Conservation (phyloP, 2,888 invertebrate species). For the Synanthedon formicaeformis region DNA sequence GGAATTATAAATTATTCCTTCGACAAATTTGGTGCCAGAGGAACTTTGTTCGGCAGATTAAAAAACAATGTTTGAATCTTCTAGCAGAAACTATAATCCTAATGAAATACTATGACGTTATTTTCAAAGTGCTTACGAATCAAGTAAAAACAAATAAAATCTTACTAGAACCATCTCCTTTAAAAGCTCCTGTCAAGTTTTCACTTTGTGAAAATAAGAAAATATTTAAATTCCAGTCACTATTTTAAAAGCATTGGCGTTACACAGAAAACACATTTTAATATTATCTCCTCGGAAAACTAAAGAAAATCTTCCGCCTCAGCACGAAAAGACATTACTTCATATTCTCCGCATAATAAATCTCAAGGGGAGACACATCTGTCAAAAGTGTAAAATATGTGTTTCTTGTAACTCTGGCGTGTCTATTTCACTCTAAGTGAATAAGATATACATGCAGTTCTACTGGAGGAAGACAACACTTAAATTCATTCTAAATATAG, state of each 20-base stretch:
- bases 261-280: slow-evolving; percentile 36
- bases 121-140: no score
- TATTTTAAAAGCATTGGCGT: slow-evolving; percentile 14
- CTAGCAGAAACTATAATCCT: no score
- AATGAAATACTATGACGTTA: no score
- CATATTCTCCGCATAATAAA: slow-evolving; percentile 57
- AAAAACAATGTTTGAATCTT: no score
- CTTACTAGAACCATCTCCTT: no score
- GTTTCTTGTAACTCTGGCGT: slow-evolving; percentile 46
- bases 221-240: neutral
- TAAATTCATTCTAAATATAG: neutral
- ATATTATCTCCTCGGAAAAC: slow-evolving; percentile 44
- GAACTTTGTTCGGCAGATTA: no score
- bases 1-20: no score
- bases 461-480: slow-evolving; percentile 4
- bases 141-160: no score
- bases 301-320: slow-evolving; percentile 39
- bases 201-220: no score
- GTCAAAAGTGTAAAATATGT: slow-evolving; percentile 68
- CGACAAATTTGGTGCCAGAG: no score
- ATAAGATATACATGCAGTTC: slow-evolving; percentile 31
- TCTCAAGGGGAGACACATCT: slow-evolving; percentile 59
- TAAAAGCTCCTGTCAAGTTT: no score
- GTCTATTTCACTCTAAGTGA: slow-evolving; percentile 29
- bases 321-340: slow-evolving; percentile 43